phyloP scores from a whole-genome alignment of 2,888 invertebrate species.

The Campaea margaritaria region DNA sequence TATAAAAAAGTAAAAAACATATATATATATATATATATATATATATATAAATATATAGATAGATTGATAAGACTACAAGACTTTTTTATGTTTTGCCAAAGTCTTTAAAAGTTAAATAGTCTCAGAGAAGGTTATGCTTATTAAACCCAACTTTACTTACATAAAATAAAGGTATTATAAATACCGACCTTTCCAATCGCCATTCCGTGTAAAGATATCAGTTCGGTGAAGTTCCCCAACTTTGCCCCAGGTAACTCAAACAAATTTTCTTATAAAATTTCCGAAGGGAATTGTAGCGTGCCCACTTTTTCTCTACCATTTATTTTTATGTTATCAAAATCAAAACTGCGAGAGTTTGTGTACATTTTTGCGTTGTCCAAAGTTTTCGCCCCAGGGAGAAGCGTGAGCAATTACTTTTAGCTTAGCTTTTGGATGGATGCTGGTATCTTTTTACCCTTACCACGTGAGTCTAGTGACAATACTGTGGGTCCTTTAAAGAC shows the following conservation, averaged over 20 bases:
- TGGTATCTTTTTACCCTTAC: too few species aligned
- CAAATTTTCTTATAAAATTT: slow-evolving; percentile 24
- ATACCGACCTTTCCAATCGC: slow-evolving; percentile 10
- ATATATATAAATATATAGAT: too few species aligned
- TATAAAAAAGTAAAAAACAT: too few species aligned
- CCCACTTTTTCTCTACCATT: slow-evolving; percentile 29
- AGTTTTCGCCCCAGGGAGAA: background rate
- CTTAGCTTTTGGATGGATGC: too few species aligned
- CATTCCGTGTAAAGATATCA: slow-evolving; percentile 18
- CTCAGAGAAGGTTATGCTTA: too few species aligned
- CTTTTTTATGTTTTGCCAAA: too few species aligned
- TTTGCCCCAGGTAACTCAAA: slow-evolving; percentile 10
- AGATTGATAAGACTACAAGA: too few species aligned
- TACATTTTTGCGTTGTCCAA: slow-evolving; percentile 35
- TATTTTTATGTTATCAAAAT: slow-evolving; percentile 38
- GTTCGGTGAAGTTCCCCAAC: background rate
- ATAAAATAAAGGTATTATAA: background rate
- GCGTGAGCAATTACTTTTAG: slow-evolving; percentile 15
- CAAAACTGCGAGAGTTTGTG: slow-evolving; percentile 36
- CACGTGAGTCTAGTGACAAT: too few species aligned
- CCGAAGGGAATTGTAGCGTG: slow-evolving; percentile 29
- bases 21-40: too few species aligned
- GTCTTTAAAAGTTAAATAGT: too few species aligned
- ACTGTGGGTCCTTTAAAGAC: too few species aligned
- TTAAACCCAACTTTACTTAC: too few species aligned